Percentiles rank a stretch among this genome's conserved stretches.
These are phyloP conservation scores for Anguilla pacifica DNA, from an alignment of 2,797 vertebrate genomes.

Conservation along the genomic window DNA sequence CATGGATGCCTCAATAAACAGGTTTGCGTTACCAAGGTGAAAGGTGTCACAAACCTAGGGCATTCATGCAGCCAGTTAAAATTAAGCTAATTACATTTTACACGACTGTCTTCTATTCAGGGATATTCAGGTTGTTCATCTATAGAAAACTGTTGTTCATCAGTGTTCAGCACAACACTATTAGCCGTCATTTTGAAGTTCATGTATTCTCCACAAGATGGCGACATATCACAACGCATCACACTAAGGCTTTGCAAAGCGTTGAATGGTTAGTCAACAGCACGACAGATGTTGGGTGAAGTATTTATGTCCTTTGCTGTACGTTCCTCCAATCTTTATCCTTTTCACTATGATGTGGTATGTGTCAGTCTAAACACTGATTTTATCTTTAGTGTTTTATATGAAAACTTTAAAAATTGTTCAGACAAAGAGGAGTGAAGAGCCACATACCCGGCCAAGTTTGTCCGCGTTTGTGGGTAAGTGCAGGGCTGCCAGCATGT, in stretches of 20 bases:
- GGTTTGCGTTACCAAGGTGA: not conserved
- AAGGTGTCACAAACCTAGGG: not conserved
- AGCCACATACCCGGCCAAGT: constrained; percentile 73
- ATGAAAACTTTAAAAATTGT: not conserved
- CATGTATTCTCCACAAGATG: not conserved
- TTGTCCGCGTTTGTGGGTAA: constrained; percentile 78
- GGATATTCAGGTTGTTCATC: not conserved
- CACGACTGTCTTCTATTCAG: not conserved
- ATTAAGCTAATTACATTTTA: not conserved
- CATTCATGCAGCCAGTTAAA: not conserved
- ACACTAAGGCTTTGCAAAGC: not conserved
- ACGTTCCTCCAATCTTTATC: not conserved
- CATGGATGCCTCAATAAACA: not conserved
- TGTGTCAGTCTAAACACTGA: not conserved
- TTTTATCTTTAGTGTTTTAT: not conserved
- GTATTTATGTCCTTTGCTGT: not conserved
- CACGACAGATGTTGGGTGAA: not conserved
- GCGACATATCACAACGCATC: not conserved
- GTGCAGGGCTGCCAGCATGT: constrained; percentile 76
- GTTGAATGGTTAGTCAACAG: not conserved
- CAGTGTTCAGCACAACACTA: not conserved
- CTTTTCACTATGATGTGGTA: not conserved
- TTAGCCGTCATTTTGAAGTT: not conserved
- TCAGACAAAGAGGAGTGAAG: constrained; percentile 27
- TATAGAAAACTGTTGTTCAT: not conserved